Evolutionary conservation across 2,797 vertebrate species (phyloP), one percentile per base, ranked within the genome.

Genomic region (Sorex maritimensis): DNA sequence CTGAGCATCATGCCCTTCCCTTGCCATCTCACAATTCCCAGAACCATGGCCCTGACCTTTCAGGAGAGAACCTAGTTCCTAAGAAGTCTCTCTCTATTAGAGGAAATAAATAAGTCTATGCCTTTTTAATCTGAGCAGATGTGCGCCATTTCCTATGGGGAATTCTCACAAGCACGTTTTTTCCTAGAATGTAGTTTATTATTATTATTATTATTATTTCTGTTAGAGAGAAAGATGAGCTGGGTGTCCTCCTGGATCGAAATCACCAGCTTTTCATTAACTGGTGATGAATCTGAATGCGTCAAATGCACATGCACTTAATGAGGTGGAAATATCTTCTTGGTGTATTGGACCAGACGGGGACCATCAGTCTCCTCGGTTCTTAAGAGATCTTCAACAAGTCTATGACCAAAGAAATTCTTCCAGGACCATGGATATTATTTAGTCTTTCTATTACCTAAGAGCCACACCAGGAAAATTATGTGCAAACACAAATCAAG

Each of bases 241-340:
- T 81, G 34, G 28, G 15, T 81, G n/a, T 77, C 83, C 52, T 94
- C 67, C 81, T 0, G 82, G 58, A 87, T 73, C 84, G 30, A 97
- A 96, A 95, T 30, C 63, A 92, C 6, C 5, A 87, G 71, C 85
- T 92, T 96, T 90, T 95, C 95, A 95, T 96, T 96, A 95, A 90
- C 90, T 96, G 2, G 30, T 77, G 86, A 94, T 93, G 93, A 94
- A 93, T 90, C 91, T 67, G 78, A 86, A 88, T 88, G 72, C 86
- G 79, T 90, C 88, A 94, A 94, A 94, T 82, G 69, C 78, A 80
- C 81, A 89, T 73, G 73, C 67, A 73, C 91, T 92, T 93, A 65
- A 95, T 92, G 91, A 94, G 73, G 34, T 58, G 55, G 73, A 92
- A 95, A 97, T 96, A 93, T 73, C 91, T 92, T 93, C 68, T 81